Percentiles rank a stretch among this genome's conserved stretches.
These are phyloP conservation scores for Proales similis DNA, from an alignment of 1,140 invertebrate genomes.

Conservation along the genomic window DNA sequence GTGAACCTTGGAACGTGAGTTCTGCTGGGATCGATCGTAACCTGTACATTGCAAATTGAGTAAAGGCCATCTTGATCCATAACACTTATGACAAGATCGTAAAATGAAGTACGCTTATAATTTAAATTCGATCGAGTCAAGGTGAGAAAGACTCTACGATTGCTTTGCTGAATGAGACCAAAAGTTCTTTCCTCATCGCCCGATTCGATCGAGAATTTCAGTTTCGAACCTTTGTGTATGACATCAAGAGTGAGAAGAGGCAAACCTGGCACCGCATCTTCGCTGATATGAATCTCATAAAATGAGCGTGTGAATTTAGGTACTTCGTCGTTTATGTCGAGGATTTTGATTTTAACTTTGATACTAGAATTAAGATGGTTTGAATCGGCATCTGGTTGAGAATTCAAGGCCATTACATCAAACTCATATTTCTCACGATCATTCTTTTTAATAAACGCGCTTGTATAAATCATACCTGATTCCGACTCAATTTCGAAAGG, in stretches of 20 bases:
- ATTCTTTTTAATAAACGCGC: neutral
- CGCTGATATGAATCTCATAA: conserved; percentile 6
- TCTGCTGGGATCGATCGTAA: conserved; percentile 5
- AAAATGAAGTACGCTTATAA: conserved; percentile 19
- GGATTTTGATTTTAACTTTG: conserved; percentile 34
- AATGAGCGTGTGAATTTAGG: conserved; percentile 2
- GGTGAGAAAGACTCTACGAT: conserved; percentile 2
- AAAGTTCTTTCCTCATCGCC: conserved; percentile 3
- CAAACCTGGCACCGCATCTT: conserved; percentile 7
- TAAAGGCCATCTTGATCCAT: conserved; percentile 26
- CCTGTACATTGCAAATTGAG: conserved; percentile 12
- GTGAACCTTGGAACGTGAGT: conserved; percentile 28
- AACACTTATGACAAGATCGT: neutral
- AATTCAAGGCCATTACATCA: conserved; percentile 7
- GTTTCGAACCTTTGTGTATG: conserved; percentile 5
- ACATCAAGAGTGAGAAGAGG: conserved; percentile 21
- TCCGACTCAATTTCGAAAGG: conserved; percentile 10
- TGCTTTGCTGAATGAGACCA: conserved; percentile 14
- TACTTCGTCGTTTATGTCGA: conserved; percentile 12
- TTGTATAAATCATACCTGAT: neutral
- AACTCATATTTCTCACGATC: conserved; percentile 7
- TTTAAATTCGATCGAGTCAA: conserved; percentile 31
- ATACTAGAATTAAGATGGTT: neutral
- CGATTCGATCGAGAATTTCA: conserved; percentile 4
- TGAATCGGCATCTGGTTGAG: neutral